phyloP scores from a whole-genome alignment of 2,113 vertebrate genomes.

The Aspiorhynchus laticeps region DNA sequence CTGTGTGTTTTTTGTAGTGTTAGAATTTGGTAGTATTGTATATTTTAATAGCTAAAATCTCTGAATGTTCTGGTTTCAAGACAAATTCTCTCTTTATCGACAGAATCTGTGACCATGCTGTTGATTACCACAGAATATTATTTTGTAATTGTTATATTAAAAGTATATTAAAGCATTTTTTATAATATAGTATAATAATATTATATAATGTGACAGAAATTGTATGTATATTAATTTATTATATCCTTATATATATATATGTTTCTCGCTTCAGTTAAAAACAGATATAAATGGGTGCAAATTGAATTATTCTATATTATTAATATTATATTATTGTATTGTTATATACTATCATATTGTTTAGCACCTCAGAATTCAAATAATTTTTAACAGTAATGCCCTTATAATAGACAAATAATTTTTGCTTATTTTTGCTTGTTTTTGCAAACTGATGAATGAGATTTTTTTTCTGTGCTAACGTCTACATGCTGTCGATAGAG shows the following conservation, averaged over 20 bases:
- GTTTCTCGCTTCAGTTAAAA: background rate
- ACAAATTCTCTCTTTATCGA: background rate
- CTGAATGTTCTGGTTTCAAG: background rate
- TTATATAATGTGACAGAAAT: no score
- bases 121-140: background rate
- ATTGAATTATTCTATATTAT: background rate
- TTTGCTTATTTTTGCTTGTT: background rate
- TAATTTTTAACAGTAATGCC: background rate
- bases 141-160: background rate
- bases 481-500: background rate
- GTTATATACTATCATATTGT: background rate
- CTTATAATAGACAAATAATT: background rate
- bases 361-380: background rate
- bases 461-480: background rate
- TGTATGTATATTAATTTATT: background rate
- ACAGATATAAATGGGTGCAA: background rate
- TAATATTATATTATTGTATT: background rate
- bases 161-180: background rate
- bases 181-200: background rate
- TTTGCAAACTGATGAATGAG: background rate
- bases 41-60: background rate
- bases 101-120: background rate
- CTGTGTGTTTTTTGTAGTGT: background rate
- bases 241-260: background rate
- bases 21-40: background rate